Evolutionary conservation across 92 coral and sea anemone species (phyloP).

Genomic region (Epizoanthus ramosus): DNA sequence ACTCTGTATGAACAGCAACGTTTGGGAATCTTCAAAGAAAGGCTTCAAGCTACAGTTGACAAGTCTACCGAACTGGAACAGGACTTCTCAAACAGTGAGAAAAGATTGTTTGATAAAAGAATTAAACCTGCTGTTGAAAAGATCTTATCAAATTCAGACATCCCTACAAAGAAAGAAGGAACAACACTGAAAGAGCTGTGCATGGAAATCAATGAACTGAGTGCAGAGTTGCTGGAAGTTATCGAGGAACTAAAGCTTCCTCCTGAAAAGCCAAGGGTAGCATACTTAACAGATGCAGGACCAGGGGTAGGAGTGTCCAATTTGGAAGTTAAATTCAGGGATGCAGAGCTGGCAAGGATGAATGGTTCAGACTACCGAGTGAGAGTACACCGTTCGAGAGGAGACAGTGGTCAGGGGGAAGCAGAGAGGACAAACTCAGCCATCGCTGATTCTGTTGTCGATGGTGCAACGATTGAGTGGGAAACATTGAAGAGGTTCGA

Average conservation of each 20-base stretch:
- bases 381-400: too few relatives aligned
- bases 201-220: neutral
- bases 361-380: too few relatives aligned
- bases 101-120: conserved; percentile 20
- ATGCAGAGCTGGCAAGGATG: too few relatives aligned
- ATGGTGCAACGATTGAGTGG: too few relatives aligned
- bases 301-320: neutral
- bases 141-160: neutral
- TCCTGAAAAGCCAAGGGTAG: conserved; percentile 24
- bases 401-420: too few relatives aligned
- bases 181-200: conserved; percentile 15
- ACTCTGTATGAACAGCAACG: conserved; percentile 23
- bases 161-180: neutral
- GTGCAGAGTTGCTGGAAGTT: neutral
- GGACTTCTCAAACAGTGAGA: conserved; percentile 21
- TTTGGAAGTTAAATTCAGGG: too few relatives aligned
- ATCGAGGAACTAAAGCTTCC: neutral
- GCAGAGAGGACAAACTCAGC: too few relatives aligned
- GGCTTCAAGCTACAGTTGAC: conserved; percentile 29
- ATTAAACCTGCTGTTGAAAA: conserved; percentile 34
- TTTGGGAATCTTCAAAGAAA: conserved; percentile 19
- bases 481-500: neutral
- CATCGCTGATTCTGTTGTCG: too few relatives aligned
- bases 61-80: conserved; percentile 7
- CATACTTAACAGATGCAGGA: conserved; percentile 19